A percentile compares a stretch with the other conserved stretches of the same genome.
Evolutionary conservation across 2,888 invertebrate species (phyloP).

Genomic region (Chironomus tentans): DNA sequence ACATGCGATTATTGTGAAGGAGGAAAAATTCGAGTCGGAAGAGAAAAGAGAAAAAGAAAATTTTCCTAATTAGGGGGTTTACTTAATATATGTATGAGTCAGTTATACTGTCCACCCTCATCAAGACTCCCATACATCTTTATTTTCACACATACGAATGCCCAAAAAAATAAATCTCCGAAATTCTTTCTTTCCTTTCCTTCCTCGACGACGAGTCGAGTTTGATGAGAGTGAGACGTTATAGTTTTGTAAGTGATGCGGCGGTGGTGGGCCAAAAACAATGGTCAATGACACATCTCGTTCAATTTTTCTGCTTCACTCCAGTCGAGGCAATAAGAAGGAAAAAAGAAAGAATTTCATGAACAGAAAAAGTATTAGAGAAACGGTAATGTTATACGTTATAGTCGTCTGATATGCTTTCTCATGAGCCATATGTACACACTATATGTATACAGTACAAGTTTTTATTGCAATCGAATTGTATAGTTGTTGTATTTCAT

Average conservation of each 20-base stretch:
- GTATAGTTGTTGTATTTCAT: background rate
- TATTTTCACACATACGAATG: conserved; percentile 20
- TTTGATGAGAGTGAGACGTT: background rate
- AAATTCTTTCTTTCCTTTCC: background rate
- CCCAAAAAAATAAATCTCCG: conserved; percentile 11
- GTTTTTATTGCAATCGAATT: conserved; percentile 24
- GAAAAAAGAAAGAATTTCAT: background rate
- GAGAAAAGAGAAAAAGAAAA: background rate
- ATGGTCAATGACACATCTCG: conserved; percentile 25
- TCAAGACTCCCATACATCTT: conserved; percentile 9
- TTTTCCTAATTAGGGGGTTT: conserved; percentile 21
- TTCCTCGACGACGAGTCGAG: too few species aligned
- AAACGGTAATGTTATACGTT: conserved; percentile 19
- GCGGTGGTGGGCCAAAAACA: conserved; percentile 1
- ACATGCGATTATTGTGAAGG: background rate
- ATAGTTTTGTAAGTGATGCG: background rate
- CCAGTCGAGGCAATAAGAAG: background rate
- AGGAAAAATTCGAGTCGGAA: background rate
- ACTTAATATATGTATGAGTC: background rate
- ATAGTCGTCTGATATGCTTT: conserved; percentile 23
- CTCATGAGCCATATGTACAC: conserved; percentile 19
- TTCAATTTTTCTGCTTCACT: conserved; percentile 9
- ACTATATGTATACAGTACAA: background rate
- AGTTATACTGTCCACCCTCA: background rate
- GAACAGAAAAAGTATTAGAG: background rate